Base-by-base conservation (phyloP, 2,797 vertebrate species). In the Steatocranus sp. region DNA sequence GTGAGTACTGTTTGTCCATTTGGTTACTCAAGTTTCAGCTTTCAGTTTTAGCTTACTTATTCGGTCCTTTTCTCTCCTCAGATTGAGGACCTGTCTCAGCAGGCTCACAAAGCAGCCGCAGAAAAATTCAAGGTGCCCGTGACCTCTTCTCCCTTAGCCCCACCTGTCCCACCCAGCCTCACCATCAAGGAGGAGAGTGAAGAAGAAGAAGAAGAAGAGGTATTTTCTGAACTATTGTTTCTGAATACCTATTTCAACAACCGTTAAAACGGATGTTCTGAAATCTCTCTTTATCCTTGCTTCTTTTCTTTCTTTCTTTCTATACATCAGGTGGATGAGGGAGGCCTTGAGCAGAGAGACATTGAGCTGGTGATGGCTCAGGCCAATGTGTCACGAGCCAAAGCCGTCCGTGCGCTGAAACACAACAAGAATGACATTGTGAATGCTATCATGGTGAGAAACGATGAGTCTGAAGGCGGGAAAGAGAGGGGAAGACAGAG, bases 381-480 rank as follows among this genome's bases (percentile, higher is more conserved):
- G 89, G 98, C 98, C 90, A 99, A 98, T 0, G 98, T 99, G 81
- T 98, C 98, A 0, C 96, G 98, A 3, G 96, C 97, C 93, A 99
- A 99, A 90, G 98, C 98, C 0, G 96, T 99, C 90, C 96, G 97
- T 50, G 98, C 98, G 0, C 96, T 99, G 79, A 96, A 97, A 91
- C 97, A 98, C 96, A 99, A 98, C 97, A 98, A 99, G 95, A 99
- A 99, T 14, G 98, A 99, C 92, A 99, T 99, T 5, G 98, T 99
- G 93, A 99, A 99, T 3, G 98, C 98, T 93, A 99, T 99, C 93
- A 99, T 99, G 98, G 98, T 99, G 91, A 98, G 97, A 30, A 89
- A 34, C 43, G 63, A 58, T 77, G 80, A 25, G 34, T 30, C 53
- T 32, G 81, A 11, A 36, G 48, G 77, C 12, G 38, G 61, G 30